Evolutionary conservation across 2,888 invertebrate species (phyloP).

Genomic region (Oithona nana): DNA sequence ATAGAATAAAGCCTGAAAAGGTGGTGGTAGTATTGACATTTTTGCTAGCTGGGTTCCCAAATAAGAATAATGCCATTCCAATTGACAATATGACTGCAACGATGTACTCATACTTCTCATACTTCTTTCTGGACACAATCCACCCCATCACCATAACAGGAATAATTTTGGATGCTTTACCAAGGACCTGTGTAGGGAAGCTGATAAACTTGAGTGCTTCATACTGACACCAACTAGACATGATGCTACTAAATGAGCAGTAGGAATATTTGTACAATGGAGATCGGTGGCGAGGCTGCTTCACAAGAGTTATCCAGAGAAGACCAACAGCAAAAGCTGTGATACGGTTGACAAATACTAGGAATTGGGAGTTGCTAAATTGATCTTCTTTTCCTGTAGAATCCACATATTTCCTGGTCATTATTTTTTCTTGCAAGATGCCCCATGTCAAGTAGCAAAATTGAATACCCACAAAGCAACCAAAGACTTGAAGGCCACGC

Average conservation of each 20-base stretch:
- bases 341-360: conserved; percentile 85
- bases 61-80: conserved; percentile 82
- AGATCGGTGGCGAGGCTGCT: conserved; percentile 51
- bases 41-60: conserved; percentile 46
- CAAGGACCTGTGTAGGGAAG: conserved; percentile 87
- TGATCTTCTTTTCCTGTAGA: conserved; percentile 40
- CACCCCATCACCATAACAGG: conserved; percentile 98
- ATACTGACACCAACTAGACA: conserved; percentile 99
- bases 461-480: conserved; percentile 76
- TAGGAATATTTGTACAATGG: conserved; percentile 87
- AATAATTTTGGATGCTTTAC: conserved; percentile 91
- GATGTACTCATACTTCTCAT: conserved; percentile 74
- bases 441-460: conserved; percentile 87
- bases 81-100: conserved; percentile 71
- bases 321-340: conserved; percentile 58
- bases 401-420: conserved; percentile 61
- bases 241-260: conserved; percentile 87
- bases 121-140: conserved; percentile 63
- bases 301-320: conserved; percentile 36
- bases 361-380: conserved; percentile 86
- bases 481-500: conserved; percentile 41
- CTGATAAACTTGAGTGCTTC: conserved; percentile 95
- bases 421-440: conserved; percentile 83
- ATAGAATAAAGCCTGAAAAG: conserved; percentile 59
- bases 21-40: conserved; percentile 36